Evolutionary conservation across 2,797 vertebrate species (phyloP).

Genomic region (Pseudochromis fuscus): DNA sequence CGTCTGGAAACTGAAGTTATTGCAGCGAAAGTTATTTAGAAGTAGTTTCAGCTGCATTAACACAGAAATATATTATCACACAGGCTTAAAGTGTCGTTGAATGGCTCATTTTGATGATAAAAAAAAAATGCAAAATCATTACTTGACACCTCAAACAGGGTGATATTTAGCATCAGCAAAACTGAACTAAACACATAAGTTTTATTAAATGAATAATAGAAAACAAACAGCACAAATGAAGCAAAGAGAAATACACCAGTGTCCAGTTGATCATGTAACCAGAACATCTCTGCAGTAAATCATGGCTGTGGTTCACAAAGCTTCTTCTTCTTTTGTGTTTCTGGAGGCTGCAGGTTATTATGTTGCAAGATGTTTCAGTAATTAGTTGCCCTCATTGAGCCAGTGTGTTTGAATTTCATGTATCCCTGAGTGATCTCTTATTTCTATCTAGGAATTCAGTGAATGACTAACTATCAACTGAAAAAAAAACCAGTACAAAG

Average conservation of each 20-base stretch:
- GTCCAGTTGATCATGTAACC: too few species aligned
- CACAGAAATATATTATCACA: neutral
- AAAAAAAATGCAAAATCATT: neutral
- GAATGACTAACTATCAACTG: neutral
- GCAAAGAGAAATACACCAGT: too few species aligned
- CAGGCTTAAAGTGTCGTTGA: neutral
- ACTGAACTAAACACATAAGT: too few species aligned
- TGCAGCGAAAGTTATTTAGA: conserved; percentile 26
- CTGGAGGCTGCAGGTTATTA: neutral
- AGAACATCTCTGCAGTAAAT: too few species aligned
- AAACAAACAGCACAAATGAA: too few species aligned
- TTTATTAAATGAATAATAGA: too few species aligned
- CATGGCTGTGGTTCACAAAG: too few species aligned
- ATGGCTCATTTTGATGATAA: neutral
- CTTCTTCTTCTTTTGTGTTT: too few species aligned
- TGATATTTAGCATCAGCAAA: neutral
- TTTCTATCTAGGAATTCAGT: neutral
- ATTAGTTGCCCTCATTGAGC: neutral
- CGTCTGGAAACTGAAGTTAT: conserved; percentile 17
- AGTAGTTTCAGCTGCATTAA: conserved; percentile 3
- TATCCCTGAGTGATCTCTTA: neutral
- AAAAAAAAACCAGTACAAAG: neutral
- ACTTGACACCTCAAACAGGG: neutral
- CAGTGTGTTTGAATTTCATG: neutral
- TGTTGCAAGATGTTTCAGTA: neutral